These are phyloP conservation scores for Hesperophylax magnus DNA, from an alignment of 1,140 invertebrate species.

Conservation along the genomic window DNA sequence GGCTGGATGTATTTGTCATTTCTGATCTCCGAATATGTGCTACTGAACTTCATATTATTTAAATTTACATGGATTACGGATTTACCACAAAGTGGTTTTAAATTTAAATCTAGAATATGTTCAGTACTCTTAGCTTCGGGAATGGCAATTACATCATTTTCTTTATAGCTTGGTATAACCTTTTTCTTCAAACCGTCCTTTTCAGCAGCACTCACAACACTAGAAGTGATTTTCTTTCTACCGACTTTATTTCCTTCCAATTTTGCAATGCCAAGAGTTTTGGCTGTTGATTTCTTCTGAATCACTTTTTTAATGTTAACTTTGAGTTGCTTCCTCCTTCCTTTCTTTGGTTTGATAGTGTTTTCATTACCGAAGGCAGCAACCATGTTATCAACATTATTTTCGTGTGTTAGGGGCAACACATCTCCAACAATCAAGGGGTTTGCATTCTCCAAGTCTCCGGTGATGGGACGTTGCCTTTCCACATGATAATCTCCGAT, in stretches of 20 bases:
- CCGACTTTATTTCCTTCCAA: background rate
- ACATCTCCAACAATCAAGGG: no score
- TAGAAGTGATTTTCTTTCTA: background rate
- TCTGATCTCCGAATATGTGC: background rate
- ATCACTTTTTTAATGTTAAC: no score
- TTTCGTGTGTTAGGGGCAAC: no score
- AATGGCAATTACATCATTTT: background rate
- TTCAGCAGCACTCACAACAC: background rate
- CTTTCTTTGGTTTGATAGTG: no score
- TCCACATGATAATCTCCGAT: background rate
- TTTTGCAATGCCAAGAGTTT: background rate
- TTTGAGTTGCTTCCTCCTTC: no score
- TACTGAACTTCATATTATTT: background rate
- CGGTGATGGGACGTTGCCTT: background rate
- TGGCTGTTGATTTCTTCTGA: no score
- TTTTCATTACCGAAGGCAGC: no score
- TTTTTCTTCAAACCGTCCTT: background rate
- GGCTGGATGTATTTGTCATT: conserved; percentile 13
- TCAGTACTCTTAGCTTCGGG: background rate
- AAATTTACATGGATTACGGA: background rate
- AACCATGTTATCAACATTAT: no score
- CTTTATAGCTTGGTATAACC: background rate
- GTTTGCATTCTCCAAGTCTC: no score
- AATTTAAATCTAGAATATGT: no score
- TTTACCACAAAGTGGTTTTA: background rate